These are phyloP conservation scores for Zeuzera pyrina DNA, from an alignment of 2,888 invertebrate species.

Conservation along the genomic window DNA sequence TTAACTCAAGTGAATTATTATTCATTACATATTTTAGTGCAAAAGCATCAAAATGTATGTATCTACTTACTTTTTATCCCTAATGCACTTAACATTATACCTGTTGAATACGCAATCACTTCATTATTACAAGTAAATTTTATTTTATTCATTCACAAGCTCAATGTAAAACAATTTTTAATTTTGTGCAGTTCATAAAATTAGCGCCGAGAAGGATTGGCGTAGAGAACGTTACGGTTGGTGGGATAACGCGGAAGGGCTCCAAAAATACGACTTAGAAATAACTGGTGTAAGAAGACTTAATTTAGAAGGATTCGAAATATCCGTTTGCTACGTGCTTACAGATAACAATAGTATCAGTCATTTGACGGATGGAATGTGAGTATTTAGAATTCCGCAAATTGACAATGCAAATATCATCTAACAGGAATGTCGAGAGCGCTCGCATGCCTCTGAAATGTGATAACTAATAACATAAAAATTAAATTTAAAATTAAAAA, in stretches of 20 bases:
- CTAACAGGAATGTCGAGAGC: too few relatives aligned
- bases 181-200: constrained; percentile 47
- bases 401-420: too few relatives aligned
- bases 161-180: constrained; percentile 1
- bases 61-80: background rate
- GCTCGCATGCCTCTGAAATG: too few relatives aligned
- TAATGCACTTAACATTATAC: background rate
- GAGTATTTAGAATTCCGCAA: constrained; percentile 20
- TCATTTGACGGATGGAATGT: constrained; percentile 75
- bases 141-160: background rate
- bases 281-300: constrained; percentile 47
- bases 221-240: constrained; percentile 36
- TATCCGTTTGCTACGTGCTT: constrained; percentile 72
- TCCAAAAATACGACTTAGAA: constrained; percentile 24
- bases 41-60: too few relatives aligned
- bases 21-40: too few relatives aligned
- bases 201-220: constrained; percentile 30
- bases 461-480: too few relatives aligned
- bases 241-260: constrained; percentile 31
- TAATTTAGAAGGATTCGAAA: constrained; percentile 51
- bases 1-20: background rate
- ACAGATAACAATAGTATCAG: constrained; percentile 73
- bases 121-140: background rate
- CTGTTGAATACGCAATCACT: background rate
- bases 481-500: too few relatives aligned